Evolutionary conservation across 1,140 invertebrate species (phyloP), one percentile per base, ranked within the genome.

Genomic region (Drosophila willistoni): DNA sequence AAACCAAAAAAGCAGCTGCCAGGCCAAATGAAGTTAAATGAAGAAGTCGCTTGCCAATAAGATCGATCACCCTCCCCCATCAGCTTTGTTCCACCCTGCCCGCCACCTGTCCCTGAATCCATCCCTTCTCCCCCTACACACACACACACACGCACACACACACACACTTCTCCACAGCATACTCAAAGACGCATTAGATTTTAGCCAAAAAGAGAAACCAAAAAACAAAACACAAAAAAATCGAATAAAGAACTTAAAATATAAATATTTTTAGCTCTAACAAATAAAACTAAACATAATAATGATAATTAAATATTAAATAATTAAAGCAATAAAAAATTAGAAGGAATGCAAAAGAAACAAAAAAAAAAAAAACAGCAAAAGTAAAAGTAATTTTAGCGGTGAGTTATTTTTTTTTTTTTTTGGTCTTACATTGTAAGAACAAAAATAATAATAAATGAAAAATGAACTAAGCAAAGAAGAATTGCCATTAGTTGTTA

Each of bases 401-500:
- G 44, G 44, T 51, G 54, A 72, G 72, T 36, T 29, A 6, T 29
- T 29, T 29, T 29, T 29, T 87, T 86, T 85, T 85, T 51, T 42
- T 33, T 64, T 64, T 71, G 65, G 42, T 70, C 70, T 76, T 70
- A 76, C 69, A 64, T 47, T 51, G 56, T 57, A 66, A 41, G 39
- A 39, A 36, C 36, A 68, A 77, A 62, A 62, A 59, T 54, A 77
- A 73, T 60, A 62, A 55, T 66, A 79, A 79, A 70, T 29, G 29
- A 34, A 44, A 22, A 12, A 51, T 51, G 44, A 51, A 51, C 44
- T 51, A 51, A 51, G 44, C 44, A 51, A 51, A 51, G 44, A 51
- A 51, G 44, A 77, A 89, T 85, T 87, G 83, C 83, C 83, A 87
- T 87, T 87, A 87, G 79, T 89, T 86, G 76, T 83, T 87, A 87